phyloP scores from a whole-genome alignment of 1,140 invertebrate species.

The Neoseiulus cucumeris region DNA sequence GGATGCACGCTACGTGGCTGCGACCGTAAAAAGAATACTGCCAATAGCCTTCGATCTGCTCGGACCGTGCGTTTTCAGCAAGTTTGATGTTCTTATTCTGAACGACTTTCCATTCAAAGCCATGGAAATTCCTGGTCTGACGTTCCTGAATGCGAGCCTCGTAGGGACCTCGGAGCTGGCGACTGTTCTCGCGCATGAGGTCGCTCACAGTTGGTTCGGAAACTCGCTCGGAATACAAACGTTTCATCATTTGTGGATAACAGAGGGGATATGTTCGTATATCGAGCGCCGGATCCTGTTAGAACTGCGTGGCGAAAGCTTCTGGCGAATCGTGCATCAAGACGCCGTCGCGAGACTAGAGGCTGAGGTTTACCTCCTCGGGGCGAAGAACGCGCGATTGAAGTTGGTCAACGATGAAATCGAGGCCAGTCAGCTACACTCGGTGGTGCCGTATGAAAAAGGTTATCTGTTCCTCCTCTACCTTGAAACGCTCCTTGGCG shows the following conservation, averaged over 20 bases:
- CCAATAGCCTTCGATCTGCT: constrained; percentile 1
- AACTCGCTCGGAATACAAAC: constrained; percentile 7
- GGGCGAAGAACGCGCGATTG: neutral
- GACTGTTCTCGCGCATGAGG: neutral
- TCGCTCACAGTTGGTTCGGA: constrained; percentile 2
- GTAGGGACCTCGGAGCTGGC: neutral
- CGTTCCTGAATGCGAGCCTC: neutral
- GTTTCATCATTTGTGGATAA: neutral
- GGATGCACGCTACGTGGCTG: neutral
- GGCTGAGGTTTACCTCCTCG: neutral
- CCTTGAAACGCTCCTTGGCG: neutral
- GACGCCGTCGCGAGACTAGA: neutral
- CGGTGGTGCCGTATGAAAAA: constrained; percentile 1
- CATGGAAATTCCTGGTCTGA: neutral
- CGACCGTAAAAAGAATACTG: constrained; percentile 1
- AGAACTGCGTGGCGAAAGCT: neutral
- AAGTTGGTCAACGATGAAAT: neutral
- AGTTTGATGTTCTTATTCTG: neutral
- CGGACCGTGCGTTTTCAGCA: constrained; percentile 3
- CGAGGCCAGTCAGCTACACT: constrained; percentile 5
- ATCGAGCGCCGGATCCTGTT: neutral
- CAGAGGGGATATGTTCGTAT: constrained; percentile 6
- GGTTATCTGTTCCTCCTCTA: neutral
- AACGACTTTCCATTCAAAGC: constrained; percentile 11
- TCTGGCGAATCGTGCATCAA: neutral